Base-by-base conservation (phyloP, 1,140 invertebrate species). In the Chironomus striatipennis region DNA sequence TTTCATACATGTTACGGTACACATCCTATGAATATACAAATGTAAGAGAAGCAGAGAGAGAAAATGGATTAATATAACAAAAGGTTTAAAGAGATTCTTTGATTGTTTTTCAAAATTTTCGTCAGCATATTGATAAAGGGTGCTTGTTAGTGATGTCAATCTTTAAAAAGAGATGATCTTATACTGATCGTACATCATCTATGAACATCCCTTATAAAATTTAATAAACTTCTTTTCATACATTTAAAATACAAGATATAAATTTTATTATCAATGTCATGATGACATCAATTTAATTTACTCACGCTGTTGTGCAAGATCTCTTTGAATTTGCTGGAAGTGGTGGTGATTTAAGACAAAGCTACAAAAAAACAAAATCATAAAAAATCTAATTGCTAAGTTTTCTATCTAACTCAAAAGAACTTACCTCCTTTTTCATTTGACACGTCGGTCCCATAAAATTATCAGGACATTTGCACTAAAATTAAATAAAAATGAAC, bases 361-460 rank as follows among this genome's bases (percentile, higher is more conserved):
- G 47, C 47, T 57, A 57, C 15, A 15, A 47, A 5, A 57, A 57
- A 57, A 57, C 47, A n/a, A 57, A 87, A 57, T 15, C 1, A 5
- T 5, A 57, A 57, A 12, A 57, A 57, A 15, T 57, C n/a, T n/a
- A n/a, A n/a, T n/a, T n/a, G n/a, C n/a, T n/a, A n/a, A n/a, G n/a
- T n/a, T n/a, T n/a, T n/a, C n/a, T n/a, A n/a, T n/a, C n/a, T n/a
- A n/a, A n/a, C n/a, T n/a, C 47, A 57, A 57, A 57, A 1, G 8
- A 57, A 57, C n/a, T 57, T 5, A 57, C 47, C 47, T 57, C 47
- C 74, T 87, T 88, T 79, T 90, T 88, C 77, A 87, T 88, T 79
- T 95, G 90, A 79, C 93, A 96, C 73, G 88, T 85, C 0, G 88
- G 86, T 17, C 93, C 93, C 24, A 85, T 86, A 80, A 87, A 94